A percentile compares a stretch with the other conserved stretches of the same genome.
Conservation (phyloP, 2,113 vertebrate genomes). For the Vidua macroura region DNA sequence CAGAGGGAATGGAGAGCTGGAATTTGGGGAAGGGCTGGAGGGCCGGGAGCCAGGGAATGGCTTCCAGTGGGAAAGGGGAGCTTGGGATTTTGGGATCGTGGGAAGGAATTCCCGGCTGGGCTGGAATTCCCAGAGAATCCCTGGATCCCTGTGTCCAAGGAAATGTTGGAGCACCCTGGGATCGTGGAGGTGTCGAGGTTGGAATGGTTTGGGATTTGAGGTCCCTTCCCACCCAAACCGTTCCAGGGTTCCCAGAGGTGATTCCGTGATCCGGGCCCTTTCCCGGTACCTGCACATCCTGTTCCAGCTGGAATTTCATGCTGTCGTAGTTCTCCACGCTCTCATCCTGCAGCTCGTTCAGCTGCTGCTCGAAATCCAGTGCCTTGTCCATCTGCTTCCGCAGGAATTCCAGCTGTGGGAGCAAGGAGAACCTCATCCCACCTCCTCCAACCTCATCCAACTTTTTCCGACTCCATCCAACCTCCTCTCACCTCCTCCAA, state of each 20-base stretch:
- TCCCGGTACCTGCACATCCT: not conserved
- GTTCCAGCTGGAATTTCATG: not conserved
- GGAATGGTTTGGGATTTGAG: not conserved
- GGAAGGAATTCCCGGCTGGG: not conserved
- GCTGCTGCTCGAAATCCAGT: not conserved
- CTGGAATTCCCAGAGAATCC: not conserved
- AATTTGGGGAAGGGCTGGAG: not conserved
- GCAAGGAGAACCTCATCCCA: not conserved
- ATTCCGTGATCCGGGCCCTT: not conserved
- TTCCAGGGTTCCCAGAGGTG: not conserved
- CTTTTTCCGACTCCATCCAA: too few relatives aligned
- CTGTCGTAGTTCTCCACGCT: rapidly evolving
- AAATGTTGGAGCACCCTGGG: not conserved
- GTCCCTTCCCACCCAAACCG: not conserved
- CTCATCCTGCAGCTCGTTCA: not conserved
- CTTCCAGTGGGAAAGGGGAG: not conserved
- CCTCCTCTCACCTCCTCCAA: too few relatives aligned
- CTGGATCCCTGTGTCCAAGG: not conserved
- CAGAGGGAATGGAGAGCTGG: not conserved
- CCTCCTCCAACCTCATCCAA: not conserved
- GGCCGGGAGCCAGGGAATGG: not conserved
- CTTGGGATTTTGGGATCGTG: not conserved
- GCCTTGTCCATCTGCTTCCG: not conserved
- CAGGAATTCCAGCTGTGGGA: not conserved
- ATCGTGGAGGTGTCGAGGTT: rapidly evolving